Conservation (phyloP, 2,797 vertebrate species). For the Acomys russatus region DNA sequence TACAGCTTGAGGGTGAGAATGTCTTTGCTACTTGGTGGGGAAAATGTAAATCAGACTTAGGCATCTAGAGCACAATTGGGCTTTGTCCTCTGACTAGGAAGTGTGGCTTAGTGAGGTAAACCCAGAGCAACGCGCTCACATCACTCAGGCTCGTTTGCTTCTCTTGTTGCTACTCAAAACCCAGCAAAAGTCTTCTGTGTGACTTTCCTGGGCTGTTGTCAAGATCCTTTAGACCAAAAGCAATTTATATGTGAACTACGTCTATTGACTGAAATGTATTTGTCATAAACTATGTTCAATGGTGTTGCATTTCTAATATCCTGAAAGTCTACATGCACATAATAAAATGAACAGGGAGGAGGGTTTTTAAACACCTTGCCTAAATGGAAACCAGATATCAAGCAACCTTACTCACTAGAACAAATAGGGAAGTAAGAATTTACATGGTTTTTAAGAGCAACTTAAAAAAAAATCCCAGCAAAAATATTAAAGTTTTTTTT, state of each 20-base stretch:
- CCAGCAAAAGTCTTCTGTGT: not conserved
- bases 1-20: slow-evolving; percentile 61
- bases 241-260: not conserved
- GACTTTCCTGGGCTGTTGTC: not conserved
- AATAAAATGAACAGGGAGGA: slow-evolving; percentile 29
- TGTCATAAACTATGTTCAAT: not conserved
- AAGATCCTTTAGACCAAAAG: slow-evolving; percentile 14
- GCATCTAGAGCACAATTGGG: slow-evolving; percentile 17
- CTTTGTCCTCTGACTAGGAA: slow-evolving; percentile 70
- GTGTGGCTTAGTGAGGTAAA: slow-evolving; percentile 19
- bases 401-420: not conserved
- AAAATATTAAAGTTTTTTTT: not conserved
- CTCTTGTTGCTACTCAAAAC: slow-evolving; percentile 30
- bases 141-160: slow-evolving; percentile 39
- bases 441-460: not conserved
- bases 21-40: slow-evolving; percentile 58
- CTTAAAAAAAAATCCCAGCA: not conserved
- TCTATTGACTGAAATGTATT: not conserved
- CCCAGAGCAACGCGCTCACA: slow-evolving; percentile 3
- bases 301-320: not conserved
- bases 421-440: not conserved
- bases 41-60: slow-evolving; percentile 72
- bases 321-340: not conserved
- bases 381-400: slow-evolving; percentile 14
- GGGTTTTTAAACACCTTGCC: slow-evolving; percentile 14